Base-by-base conservation (phyloP, 2,888 invertebrate species). In the Himalopsyche japonica region DNA sequence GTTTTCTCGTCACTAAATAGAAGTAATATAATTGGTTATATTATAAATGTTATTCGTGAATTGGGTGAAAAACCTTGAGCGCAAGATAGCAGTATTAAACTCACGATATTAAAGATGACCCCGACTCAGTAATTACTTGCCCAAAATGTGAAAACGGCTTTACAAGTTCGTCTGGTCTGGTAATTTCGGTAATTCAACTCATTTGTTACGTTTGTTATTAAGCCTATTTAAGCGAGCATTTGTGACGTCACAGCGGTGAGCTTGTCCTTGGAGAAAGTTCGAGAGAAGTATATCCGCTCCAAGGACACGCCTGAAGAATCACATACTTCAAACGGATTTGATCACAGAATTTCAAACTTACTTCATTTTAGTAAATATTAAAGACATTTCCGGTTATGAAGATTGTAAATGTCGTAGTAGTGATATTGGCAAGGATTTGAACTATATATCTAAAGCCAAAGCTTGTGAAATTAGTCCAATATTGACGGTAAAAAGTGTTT, bases 141-240 rank as follows among this genome's bases (percentile, higher is more conserved):
- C 70, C 70, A 30, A 70, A 70, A 70, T 70, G 30, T 70, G 70
- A 70, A 24, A 27, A 10, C 20, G 70, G 70, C 70, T 70, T 70
- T 70, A 12, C 70, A 70, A 70, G 24, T 70, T 70, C 70, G 70
- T 70, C 70, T 70, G 70, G 27, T 27, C 70, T 70, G 70, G 70
- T 30, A 70, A 70, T 70, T 70, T 27, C 15, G 70, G 70, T 70
- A 70, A 70, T 70, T 70, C 70, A 70, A 70, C 70, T 70, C 70
- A 70, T 70, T 70, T 70, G 70, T 70, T 70, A 70, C 70, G 70
- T 70, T 70, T 70, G 70, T 70, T 70, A 70, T 70, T 70, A 70
- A 70, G 70, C 70, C 70, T 70, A 70, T 70, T 70, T 70, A 70
- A 70, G 30, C 70, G 70, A 70, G 30, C 27, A 15, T 27, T 27